These are phyloP conservation scores for Podocnemis expansa DNA, from an alignment of 2,113 vertebrate species.

Conservation along the genomic window DNA sequence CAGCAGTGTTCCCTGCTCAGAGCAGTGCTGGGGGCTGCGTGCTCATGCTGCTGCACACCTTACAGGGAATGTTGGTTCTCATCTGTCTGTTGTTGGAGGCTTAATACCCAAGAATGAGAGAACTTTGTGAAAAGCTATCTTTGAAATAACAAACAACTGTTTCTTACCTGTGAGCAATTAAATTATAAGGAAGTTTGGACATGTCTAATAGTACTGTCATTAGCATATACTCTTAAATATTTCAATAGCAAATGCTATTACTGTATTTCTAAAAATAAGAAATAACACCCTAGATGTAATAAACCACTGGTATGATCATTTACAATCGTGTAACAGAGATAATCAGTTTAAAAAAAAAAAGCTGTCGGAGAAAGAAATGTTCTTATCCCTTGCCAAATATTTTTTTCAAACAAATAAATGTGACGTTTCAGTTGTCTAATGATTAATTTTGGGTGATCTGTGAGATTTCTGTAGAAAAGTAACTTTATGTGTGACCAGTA, in stretches of 20 bases:
- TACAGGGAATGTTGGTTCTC: no score
- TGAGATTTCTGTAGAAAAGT: background rate
- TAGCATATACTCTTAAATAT: background rate
- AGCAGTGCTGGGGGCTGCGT: no score
- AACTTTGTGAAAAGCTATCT: background rate
- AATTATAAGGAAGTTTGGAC: background rate
- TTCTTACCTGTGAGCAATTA: background rate
- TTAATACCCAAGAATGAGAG: background rate
- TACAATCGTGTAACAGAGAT: background rate
- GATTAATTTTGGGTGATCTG: background rate
- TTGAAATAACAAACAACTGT: background rate
- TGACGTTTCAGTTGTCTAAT: background rate
- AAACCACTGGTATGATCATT: background rate
- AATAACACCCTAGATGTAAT: background rate
- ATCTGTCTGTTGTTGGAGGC: no score
- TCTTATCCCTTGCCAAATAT: background rate
- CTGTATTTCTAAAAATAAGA: background rate
- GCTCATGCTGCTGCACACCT: no score
- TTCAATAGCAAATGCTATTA: background rate
- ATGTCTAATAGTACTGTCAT: background rate
- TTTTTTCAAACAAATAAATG: background rate
- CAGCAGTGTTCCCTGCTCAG: no score
- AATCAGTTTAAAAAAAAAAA: background rate
- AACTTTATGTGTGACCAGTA: background rate
- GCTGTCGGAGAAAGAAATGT: background rate